Evolutionary conservation across 2,113 vertebrate species (phyloP).

Genomic region (Ceyx margarethae): DNA sequence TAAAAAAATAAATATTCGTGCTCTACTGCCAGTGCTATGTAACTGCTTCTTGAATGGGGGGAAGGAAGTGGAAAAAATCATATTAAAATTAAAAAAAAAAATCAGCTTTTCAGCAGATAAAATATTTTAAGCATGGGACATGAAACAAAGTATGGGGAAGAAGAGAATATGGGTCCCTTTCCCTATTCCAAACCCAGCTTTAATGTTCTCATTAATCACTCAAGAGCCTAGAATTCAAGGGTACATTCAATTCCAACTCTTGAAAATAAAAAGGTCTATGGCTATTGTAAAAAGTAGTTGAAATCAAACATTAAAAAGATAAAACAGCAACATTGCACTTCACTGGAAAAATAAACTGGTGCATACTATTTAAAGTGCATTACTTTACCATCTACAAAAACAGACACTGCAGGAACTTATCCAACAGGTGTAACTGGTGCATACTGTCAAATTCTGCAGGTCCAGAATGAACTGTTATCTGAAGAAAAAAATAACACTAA

Average conservation of each 20-base stretch:
- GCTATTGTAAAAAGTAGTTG: conserved; percentile 43
- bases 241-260: conserved; percentile 53
- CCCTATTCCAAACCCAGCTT: conserved; percentile 20
- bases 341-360: conserved; percentile 14
- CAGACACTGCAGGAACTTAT: not conserved
- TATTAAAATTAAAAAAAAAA: not conserved
- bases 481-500: conserved; percentile 24
- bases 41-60: conserved; percentile 8
- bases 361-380: conserved; percentile 58
- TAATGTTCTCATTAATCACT: conserved; percentile 10
- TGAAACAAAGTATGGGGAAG: not conserved
- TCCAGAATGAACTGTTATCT: not conserved
- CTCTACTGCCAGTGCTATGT: not conserved
- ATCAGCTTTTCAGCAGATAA: conserved; percentile 15
- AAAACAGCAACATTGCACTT: conserved; percentile 43
- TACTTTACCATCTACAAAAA: conserved; percentile 6
- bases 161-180: not conserved
- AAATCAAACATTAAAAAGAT: conserved; percentile 14
- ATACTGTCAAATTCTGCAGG: not conserved
- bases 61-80: accelerated
- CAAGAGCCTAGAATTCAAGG: conserved; percentile 43
- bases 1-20: conserved; percentile 60
- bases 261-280: conserved; percentile 47
- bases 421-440: not conserved
- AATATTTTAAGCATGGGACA: not conserved